Evolutionary conservation across 2,888 invertebrate species (phyloP), one percentile per base, ranked within the genome.

Genomic region (Drosophila seclusa): DNA sequence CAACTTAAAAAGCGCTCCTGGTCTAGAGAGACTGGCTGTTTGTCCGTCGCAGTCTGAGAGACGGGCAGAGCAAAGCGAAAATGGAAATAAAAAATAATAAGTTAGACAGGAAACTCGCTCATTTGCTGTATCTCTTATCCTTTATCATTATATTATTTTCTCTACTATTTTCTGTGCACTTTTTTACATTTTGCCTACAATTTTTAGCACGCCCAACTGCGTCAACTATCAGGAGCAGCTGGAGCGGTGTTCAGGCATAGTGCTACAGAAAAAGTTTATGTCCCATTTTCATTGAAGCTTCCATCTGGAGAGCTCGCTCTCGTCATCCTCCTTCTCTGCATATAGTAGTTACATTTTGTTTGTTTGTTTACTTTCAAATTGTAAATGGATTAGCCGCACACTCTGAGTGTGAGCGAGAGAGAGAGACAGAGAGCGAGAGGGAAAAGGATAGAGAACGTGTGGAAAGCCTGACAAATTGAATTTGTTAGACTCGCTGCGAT

Each of bases 351-450:
- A 79, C 78, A 85, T 80, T 82, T 84, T 82, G 83, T 87, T 85
- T 85, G 87, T 84, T 84, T 85, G 84, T 87, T 87, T 85, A 87
- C 88, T 85, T 87, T 85, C 58, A 87, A 85, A 85, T 85, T 87
- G 88, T 85, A 85, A 85, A 85, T 85, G 84, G 84, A 85, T 85
- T 85, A 85, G 87, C 85, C 85, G 65, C 73, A 73, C 76, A 66
- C 40, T 40, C 38, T n/a, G n/a, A 55, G 27, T 7, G 53, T 3
- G 10, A 18, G 5, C 8, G 32, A 21, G 21, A 38, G 16, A 52
- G 57, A 2, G 52, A 34, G 24, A n/a, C 27, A n/a, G 36, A 36
- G 38, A 11, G 13, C 1, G 75, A 24, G 49, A 50, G 24, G 34
- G 52, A 11, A 48, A 21, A 7, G 13, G 78, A 36, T 32, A 42